Evolutionary conservation across 2,797 vertebrate genomes (phyloP).

Genomic region (Onychomys torridus): DNA sequence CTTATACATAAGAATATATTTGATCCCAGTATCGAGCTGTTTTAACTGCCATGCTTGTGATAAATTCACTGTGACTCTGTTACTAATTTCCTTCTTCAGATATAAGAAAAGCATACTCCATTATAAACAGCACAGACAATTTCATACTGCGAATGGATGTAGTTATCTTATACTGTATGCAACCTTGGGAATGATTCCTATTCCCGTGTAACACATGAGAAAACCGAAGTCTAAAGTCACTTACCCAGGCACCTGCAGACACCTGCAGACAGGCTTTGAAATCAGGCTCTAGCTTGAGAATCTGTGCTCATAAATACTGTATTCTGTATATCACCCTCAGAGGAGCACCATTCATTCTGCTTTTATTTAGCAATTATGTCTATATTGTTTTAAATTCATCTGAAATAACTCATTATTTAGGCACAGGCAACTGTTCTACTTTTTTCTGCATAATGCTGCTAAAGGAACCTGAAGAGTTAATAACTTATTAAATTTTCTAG

Average conservation of each 20-base stretch:
- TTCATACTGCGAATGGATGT: not conserved
- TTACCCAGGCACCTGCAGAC: not conserved
- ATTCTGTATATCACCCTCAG: not conserved
- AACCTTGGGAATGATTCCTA: not conserved
- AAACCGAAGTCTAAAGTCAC: not conserved
- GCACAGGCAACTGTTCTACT: not conserved
- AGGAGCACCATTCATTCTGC: not conserved
- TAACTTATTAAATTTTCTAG: slow-evolving; percentile 19
- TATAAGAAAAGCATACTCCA: not conserved
- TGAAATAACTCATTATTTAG: not conserved
- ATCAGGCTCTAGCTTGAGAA: not conserved
- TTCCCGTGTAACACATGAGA: not conserved
- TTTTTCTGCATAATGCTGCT: not conserved
- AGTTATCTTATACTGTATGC: not conserved
- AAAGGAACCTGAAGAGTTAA: slow-evolving; percentile 6
- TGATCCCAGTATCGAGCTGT: not conserved
- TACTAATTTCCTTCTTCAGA: slow-evolving; percentile 5
- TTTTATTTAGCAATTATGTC: slow-evolving; percentile 32
- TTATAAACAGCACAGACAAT: not conserved
- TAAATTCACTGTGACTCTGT: not conserved
- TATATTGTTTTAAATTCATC: slow-evolving; percentile 5
- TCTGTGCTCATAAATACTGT: not conserved
- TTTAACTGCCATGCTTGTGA: not conserved
- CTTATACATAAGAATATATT: not conserved
- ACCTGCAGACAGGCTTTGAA: not conserved